Conservation (phyloP, 2,113 vertebrate genomes). For the Mixornis gularis region DNA sequence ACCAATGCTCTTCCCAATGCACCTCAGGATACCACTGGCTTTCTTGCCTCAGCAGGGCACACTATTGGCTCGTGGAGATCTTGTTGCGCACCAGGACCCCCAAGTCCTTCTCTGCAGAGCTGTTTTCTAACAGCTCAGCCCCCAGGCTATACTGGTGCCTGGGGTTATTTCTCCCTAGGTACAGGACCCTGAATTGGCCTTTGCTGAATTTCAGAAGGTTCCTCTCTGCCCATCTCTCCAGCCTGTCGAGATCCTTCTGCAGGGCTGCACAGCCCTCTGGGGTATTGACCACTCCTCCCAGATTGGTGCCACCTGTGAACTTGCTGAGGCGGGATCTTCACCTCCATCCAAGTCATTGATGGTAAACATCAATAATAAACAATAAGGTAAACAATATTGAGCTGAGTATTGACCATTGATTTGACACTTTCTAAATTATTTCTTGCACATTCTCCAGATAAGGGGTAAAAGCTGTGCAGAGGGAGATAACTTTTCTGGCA, state of each 20-base stretch:
- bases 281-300: accelerated
- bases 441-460: background rate
- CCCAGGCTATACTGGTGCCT: accelerated
- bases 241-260: accelerated
- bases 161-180: background rate
- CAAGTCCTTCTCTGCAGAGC: background rate
- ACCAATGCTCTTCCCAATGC: too few species aligned
- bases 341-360: background rate
- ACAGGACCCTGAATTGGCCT: background rate
- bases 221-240: background rate
- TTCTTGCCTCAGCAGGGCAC: background rate
- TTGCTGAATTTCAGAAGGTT: accelerated
- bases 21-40: background rate
- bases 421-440: background rate
- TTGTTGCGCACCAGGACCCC: background rate
- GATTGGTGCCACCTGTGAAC: accelerated
- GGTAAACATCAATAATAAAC: too few species aligned
- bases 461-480: background rate
- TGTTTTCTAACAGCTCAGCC: accelerated
- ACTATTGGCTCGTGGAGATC: background rate
- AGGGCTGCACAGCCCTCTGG: background rate
- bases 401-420: accelerated
- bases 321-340: background rate
- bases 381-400: background rate
- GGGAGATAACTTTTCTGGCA: background rate